A percentile compares a stretch with the other conserved stretches of the same genome.
Conservation (phyloP, 2,113 vertebrate genomes). For the Ramphastos sulfuratus region DNA sequence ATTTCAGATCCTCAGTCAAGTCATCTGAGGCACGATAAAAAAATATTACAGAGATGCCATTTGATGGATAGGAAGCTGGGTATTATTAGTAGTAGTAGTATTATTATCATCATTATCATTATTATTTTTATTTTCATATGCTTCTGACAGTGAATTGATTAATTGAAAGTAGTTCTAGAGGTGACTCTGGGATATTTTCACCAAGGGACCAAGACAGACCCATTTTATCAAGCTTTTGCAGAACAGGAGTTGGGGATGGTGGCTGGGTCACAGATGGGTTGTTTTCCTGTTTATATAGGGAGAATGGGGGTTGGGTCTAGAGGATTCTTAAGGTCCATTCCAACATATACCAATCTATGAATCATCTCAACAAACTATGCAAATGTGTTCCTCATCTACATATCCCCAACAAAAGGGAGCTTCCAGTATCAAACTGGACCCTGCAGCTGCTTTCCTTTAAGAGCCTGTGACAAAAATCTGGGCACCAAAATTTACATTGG, state of each 20-base stretch:
- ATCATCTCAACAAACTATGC: neutral
- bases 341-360: no score
- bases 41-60: neutral
- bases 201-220: neutral
- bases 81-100: no score
- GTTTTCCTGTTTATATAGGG: neutral
- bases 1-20: neutral
- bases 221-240: neutral
- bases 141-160: neutral
- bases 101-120: no score
- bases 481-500: neutral
- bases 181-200: neutral
- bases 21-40: neutral
- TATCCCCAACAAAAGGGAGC: neutral
- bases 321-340: no score
- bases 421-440: neutral
- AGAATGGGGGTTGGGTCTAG: no score
- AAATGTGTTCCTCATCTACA: neutral
- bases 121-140: neutral
- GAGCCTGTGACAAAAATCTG: neutral
- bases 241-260: neutral
- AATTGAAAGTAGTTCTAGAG: neutral
- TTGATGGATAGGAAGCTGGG: neutral
- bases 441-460: neutral
- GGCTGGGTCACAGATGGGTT: neutral